Conservation (phyloP, 1,140 invertebrate species). For the Fragariocoptes setiger region DNA sequence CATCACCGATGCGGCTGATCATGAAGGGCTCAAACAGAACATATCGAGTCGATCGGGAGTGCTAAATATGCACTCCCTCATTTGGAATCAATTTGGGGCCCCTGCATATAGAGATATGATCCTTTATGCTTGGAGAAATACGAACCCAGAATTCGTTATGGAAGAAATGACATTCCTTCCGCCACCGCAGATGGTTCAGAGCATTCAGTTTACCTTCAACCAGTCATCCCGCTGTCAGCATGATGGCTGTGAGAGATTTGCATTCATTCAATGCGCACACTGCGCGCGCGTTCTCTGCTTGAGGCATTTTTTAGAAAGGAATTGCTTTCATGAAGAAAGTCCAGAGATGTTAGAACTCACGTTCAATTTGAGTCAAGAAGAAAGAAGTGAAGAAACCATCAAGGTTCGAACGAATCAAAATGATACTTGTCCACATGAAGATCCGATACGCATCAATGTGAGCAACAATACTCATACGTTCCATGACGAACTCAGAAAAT, state of each 20-base stretch:
- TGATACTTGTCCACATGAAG: too few relatives aligned
- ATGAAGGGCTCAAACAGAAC: not conserved
- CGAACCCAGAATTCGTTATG: not conserved
- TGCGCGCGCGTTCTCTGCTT: too few relatives aligned
- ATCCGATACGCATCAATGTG: too few relatives aligned
- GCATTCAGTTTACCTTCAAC: not conserved
- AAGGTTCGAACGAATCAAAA: too few relatives aligned
- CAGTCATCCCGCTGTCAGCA: not conserved
- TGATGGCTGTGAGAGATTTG: not conserved
- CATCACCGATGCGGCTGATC: not conserved
- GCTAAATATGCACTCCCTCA: not conserved
- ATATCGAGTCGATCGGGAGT: not conserved
- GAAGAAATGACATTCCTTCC: not conserved
- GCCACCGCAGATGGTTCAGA: not conserved
- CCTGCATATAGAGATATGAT: not conserved
- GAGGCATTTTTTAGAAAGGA: too few relatives aligned
- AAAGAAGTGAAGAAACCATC: too few relatives aligned
- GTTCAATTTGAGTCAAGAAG: too few relatives aligned
- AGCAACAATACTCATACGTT: too few relatives aligned
- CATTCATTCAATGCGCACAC: not conserved
- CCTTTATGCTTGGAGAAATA: not conserved
- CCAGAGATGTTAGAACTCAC: too few relatives aligned
- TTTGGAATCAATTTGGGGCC: not conserved
- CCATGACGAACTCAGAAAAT: too few relatives aligned
- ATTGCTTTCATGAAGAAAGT: too few relatives aligned